Percentiles rank a stretch among this genome's conserved stretches.
phyloP scores from a whole-genome alignment of 2,888 invertebrate genomes.

The Parnassius orleans region DNA sequence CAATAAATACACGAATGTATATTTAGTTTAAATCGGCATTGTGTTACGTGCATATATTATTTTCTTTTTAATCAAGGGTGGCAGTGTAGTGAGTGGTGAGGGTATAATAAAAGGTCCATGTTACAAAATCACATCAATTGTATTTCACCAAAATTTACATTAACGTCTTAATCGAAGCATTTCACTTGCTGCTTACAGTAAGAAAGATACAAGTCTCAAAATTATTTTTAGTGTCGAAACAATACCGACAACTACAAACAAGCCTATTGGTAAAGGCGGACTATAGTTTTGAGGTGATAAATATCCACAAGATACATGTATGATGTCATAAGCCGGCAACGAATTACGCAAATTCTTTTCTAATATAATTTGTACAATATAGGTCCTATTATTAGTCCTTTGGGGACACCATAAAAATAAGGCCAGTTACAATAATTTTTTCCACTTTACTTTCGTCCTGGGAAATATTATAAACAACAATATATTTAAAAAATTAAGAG shows the following conservation, averaged over 20 bases:
- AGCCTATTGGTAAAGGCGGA: conserved; percentile 77
- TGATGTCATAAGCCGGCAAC: no score
- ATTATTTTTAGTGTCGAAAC: conserved; percentile 53
- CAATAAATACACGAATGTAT: no score
- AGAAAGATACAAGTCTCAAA: conserved; percentile 69
- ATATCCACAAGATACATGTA: conserved; percentile 30
- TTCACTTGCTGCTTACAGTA: conserved; percentile 73
- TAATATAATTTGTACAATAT: conserved; percentile 14
- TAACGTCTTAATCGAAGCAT: conserved; percentile 78
- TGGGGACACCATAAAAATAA: not conserved
- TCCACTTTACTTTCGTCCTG: no score
- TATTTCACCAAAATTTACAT: conserved; percentile 80
- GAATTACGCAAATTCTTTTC: not conserved
- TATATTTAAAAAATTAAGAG: no score
- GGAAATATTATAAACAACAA: no score
- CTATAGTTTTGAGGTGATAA: conserved; percentile 58
- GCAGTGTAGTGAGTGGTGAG: not conserved
- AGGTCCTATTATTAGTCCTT: not conserved
- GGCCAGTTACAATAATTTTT: no score
- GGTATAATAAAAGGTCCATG: conserved; percentile 58
- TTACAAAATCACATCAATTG: conserved; percentile 80
- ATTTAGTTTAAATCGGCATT: no score
- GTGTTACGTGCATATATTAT: no score
- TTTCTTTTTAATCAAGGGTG: no score
- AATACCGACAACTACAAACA: conserved; percentile 63